Percentiles rank a stretch among this genome's conserved stretches.
phyloP scores from a whole-genome alignment of 2,113 vertebrate genomes.

The human (Homo sapiens) region DNA sequence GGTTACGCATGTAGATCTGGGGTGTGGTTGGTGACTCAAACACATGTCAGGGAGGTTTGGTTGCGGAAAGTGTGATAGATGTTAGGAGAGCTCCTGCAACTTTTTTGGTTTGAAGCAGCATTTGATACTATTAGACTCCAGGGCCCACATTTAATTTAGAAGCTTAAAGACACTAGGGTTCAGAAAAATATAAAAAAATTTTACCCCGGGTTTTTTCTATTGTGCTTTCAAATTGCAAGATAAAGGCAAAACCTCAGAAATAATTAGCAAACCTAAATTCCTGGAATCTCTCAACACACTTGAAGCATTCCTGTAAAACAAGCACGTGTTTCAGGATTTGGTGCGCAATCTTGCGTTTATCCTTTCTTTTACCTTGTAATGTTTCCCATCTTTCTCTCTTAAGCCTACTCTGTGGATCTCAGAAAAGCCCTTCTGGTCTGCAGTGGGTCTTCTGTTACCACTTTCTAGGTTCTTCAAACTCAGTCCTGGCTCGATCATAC shows the following conservation, averaged over 20 bases:
- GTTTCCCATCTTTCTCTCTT: not conserved
- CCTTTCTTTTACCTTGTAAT: not conserved
- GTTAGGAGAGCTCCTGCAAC: not conserved
- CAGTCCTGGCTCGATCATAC: not conserved
- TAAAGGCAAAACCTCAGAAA: constrained; percentile 12
- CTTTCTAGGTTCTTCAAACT: not conserved
- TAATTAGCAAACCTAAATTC: not conserved
- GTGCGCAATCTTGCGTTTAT: not conserved
- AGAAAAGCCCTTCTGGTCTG: not conserved
- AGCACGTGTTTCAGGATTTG: not conserved
- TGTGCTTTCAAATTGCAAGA: not conserved
- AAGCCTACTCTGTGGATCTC: not conserved
- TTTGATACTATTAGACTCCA: not conserved
- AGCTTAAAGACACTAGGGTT: not conserved
- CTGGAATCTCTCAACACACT: not conserved
- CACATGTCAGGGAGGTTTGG: not conserved
- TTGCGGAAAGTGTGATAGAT: not conserved
- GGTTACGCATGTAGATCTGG: not conserved
- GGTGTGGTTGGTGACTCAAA: not conserved
- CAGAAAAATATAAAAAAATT: not conserved
- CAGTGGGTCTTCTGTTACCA: not conserved
- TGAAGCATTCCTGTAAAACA: not conserved
- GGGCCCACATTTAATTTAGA: not conserved
- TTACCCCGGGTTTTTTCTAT: not conserved
- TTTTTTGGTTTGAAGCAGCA: not conserved